phyloP scores from a whole-genome alignment of 2,797 vertebrate genomes.

The Argentina silus region DNA sequence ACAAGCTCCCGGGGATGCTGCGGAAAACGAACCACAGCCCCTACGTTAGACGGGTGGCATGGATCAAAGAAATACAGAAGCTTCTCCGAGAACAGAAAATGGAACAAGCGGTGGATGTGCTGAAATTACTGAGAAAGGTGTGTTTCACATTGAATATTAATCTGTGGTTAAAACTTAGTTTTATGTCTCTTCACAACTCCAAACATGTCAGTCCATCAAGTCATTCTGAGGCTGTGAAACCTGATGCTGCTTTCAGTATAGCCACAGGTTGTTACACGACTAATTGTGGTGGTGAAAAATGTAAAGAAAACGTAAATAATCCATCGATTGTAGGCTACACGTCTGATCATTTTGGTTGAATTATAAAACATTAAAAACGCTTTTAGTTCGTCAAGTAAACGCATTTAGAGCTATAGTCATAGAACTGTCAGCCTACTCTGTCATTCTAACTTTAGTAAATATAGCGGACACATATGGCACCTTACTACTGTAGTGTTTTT shows the following conservation, averaged over 20 bases:
- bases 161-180: neutral
- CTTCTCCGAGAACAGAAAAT: slow-evolving; percentile 80
- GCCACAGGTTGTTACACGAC: neutral
- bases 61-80: slow-evolving; percentile 88
- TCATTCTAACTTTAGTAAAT: too few relatives aligned
- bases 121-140: slow-evolving; percentile 86
- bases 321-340: too few relatives aligned
- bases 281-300: neutral
- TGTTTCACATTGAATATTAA: slow-evolving; percentile 7
- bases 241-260: neutral
- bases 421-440: too few relatives aligned
- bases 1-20: slow-evolving; percentile 85
- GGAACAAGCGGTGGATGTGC: slow-evolving; percentile 81
- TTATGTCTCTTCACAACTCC: neutral
- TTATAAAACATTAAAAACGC: too few relatives aligned
- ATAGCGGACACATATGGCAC: too few relatives aligned
- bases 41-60: slow-evolving; percentile 82
- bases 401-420: too few relatives aligned
- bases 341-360: too few relatives aligned
- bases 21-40: slow-evolving; percentile 82
- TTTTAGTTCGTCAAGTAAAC: too few relatives aligned
- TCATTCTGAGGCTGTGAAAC: neutral
- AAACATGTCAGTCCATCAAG: neutral
- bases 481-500: too few relatives aligned
- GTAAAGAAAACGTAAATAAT: too few relatives aligned